Evolutionary conservation across 2,888 invertebrate genomes (phyloP).

Genomic region (Sepiola atlantica): DNA sequence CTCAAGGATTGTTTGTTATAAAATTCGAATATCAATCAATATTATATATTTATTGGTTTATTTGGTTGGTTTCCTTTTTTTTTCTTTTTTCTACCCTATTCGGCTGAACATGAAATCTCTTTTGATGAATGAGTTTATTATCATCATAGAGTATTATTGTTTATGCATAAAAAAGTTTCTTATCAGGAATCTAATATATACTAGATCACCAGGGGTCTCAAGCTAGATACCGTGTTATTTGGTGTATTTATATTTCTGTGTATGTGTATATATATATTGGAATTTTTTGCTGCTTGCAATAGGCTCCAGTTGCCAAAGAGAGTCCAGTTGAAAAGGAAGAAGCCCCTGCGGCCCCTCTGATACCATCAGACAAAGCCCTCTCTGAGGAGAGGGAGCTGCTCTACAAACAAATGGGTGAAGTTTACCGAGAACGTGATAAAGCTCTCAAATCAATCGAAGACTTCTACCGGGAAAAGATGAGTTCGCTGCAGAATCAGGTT

Average conservation of each 20-base stretch:
- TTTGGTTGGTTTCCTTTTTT: not conserved
- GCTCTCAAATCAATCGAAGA: conserved; percentile 40
- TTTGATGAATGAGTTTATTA: no score
- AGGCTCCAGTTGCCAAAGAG: not conserved
- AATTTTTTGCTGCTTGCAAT: not conserved
- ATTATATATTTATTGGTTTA: not conserved
- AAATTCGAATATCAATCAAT: not conserved
- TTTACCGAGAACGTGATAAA: conserved; percentile 44
- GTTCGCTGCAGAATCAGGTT: conserved; percentile 34
- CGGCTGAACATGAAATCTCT: not conserved
- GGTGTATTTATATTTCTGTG: not conserved
- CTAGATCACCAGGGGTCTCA: not conserved
- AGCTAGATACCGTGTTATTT: not conserved
- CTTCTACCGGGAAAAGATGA: conserved; percentile 40
- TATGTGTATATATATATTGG: not conserved
- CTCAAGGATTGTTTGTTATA: not conserved
- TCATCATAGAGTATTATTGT: no score
- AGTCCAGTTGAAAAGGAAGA: not conserved
- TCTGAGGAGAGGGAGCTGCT: conserved; percentile 14
- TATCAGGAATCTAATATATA: no score
- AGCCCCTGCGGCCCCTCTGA: not conserved
- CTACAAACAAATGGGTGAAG: conserved; percentile 37
- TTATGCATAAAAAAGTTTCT: no score
- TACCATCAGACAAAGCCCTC: not conserved
- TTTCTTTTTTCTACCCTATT: not conserved